These are phyloP conservation scores for Tachina fera DNA, from an alignment of 2,888 invertebrate species.

Conservation along the genomic window DNA sequence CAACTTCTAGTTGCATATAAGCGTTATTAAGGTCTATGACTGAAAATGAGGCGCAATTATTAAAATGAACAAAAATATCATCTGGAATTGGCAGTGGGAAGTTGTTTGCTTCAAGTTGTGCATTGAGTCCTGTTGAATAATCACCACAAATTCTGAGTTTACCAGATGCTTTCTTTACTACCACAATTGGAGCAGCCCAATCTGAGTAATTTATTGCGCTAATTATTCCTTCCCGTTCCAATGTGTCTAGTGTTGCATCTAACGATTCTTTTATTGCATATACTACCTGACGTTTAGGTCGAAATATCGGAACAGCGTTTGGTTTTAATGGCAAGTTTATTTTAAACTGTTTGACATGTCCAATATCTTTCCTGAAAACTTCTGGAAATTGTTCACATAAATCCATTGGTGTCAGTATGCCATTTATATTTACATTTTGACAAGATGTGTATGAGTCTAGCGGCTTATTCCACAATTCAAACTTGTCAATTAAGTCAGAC, in stretches of 20 bases:
- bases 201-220: conserved; percentile 68
- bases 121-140: conserved; percentile 72
- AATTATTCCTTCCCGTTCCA: conserved; percentile 63
- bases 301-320: conserved; percentile 56
- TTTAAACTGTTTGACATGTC: too few species aligned
- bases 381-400: too few species aligned
- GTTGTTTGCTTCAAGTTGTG: conserved; percentile 58
- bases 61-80: conserved; percentile 40
- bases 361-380: too few species aligned
- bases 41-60: conserved; percentile 63
- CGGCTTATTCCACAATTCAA: too few species aligned
- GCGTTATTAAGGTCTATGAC: conserved; percentile 72
- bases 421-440: too few species aligned
- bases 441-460: too few species aligned
- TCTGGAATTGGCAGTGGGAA: not conserved
- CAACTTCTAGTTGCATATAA: conserved; percentile 71
- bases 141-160: conserved; percentile 72
- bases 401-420: too few species aligned
- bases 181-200: conserved; percentile 72
- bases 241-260: conserved; percentile 54
- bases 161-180: conserved; percentile 66
- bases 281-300: conserved; percentile 66
- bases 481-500: too few species aligned
- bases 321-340: conserved; percentile 47
- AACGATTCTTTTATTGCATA: conserved; percentile 66